Evolutionary conservation across 1,140 invertebrate genomes (phyloP), one percentile per base, ranked within the genome.

Genomic region (Drosophila pruinosa): DNA sequence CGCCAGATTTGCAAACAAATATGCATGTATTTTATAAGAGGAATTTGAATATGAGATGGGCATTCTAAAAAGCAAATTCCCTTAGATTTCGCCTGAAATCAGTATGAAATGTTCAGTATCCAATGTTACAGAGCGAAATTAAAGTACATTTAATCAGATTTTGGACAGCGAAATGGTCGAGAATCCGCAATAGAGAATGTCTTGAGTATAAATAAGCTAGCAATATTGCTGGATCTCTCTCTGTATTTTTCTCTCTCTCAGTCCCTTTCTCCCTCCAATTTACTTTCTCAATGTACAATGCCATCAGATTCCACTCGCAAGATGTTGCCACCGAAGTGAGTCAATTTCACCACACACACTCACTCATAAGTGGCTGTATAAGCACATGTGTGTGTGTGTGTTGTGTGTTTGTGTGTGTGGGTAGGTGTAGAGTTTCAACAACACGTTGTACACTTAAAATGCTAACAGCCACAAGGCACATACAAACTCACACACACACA

Each of bases 261-360:
- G 24, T 1, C 22, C 6, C 8, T 5, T 10, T n/a, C 31, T 31
- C 34, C 22, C 3, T 19, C 31, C 4, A 0, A 21, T 1, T 17
- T 0, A 1, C 15, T n/a, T 12, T 3, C 12, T 43, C 22, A 14
- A 28, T 50, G 17, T 52, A 48, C 38, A 53, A 21, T 50, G 45
- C 21, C 10, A 56, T 43, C 50, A 48, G 62, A 45, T 54, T 53
- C 14, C 67, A 54, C 8, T 21, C 24, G 28, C 22, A 61, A 53
- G 72, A 45, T 58, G 58, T 58, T 68, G 57, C 57, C 65, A 57
- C 36, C 31, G 38, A 69, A 70, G 59, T 62, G 24, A 17, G 48
- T 47, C 52, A 52, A 39, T 38, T 68, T 56, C 24, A 15, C 8
- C 43, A 47, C 43, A 47, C 22, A 24, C 41, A 26, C 43, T 26